Base-by-base conservation (phyloP, 2,888 invertebrate genomes). In the Drosophila anomalipes region DNA sequence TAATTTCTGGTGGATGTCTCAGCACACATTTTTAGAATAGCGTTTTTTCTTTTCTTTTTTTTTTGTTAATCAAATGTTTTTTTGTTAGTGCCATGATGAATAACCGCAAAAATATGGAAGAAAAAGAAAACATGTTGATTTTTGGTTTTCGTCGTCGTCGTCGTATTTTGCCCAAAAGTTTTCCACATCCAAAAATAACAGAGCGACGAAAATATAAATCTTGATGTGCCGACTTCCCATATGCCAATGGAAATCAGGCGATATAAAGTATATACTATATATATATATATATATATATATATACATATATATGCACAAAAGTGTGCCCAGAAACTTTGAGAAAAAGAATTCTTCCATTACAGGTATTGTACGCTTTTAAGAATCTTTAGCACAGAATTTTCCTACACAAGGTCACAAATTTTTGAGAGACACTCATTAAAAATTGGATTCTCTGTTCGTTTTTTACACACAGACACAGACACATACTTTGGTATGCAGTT, bases 181-280 rank as follows among this genome's bases (percentile, higher is more conserved):
- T 64, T 74, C 63, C 56, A 58, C 75, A 56, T 59, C 71, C 69
- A 88, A 85, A 90, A 90, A 90, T 86, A 88, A 80, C 74, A 89
- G 74, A 53, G 53, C 30, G 53, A 74, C 56, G 22, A 71, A 81
- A 70, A 82, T 77, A 85, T 77, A 85, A 72, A 84, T 72, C 62
- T 77, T 66, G 69, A 70, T 76, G 70, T 74, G 70, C 59, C 79
- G 79, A 74, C 79, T 67, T 77, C 65, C 86, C 76, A 82, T 77
- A 85, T 89, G 74, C 71, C 72, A 70, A 87, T 84, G 73, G 87
- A 79, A 78, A 79, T 74, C 85, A 62, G 70, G 54, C 72, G 63
- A 71, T 74, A 67, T 77, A 56, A 59, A 75, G 61, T 71, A 67
- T 60, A 62, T 35, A 61, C 16, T 37, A 37, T 64, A 54, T 44